phyloP scores from a whole-genome alignment of 2,113 vertebrate species.

The Ptychochromis oligacanthus region DNA sequence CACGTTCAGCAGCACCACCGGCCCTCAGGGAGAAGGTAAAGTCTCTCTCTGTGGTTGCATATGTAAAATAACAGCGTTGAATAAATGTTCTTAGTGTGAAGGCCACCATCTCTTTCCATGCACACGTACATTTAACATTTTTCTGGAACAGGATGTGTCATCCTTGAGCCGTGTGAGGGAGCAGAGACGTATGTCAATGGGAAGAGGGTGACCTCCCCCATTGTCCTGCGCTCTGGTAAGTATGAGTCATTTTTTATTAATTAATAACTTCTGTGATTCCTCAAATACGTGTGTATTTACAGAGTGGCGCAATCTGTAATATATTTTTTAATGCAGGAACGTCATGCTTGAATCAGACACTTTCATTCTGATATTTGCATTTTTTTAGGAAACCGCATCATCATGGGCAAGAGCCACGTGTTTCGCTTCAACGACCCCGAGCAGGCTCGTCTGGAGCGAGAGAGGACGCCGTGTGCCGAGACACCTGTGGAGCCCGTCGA shows the following conservation, averaged over 20 bases:
- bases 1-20: slow-evolving; percentile 90
- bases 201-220: slow-evolving; percentile 91
- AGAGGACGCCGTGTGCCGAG: slow-evolving; percentile 92
- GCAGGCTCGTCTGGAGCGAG: slow-evolving; percentile 94
- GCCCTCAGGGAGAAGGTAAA: slow-evolving; percentile 87
- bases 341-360: not conserved
- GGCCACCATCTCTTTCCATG: not conserved
- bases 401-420: slow-evolving; percentile 98
- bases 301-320: not conserved
- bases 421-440: slow-evolving; percentile 98
- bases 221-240: slow-evolving; percentile 90
- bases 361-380: not conserved
- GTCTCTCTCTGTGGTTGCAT: not conserved
- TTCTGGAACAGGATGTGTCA: slow-evolving; percentile 76
- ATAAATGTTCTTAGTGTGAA: too few relatives aligned
- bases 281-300: not conserved
- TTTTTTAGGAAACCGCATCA: slow-evolving; percentile 93
- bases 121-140: not conserved
- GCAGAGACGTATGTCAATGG: slow-evolving; percentile 96
- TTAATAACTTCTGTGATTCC: not conserved
- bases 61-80: not conserved
- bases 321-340: not conserved
- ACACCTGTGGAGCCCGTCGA: slow-evolving; percentile 93
- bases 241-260: not conserved
- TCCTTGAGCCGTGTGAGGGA: slow-evolving; percentile 92